These are phyloP conservation scores for Phoenicopterus ruber DNA, from an alignment of 2,113 vertebrate species.

Conservation along the genomic window DNA sequence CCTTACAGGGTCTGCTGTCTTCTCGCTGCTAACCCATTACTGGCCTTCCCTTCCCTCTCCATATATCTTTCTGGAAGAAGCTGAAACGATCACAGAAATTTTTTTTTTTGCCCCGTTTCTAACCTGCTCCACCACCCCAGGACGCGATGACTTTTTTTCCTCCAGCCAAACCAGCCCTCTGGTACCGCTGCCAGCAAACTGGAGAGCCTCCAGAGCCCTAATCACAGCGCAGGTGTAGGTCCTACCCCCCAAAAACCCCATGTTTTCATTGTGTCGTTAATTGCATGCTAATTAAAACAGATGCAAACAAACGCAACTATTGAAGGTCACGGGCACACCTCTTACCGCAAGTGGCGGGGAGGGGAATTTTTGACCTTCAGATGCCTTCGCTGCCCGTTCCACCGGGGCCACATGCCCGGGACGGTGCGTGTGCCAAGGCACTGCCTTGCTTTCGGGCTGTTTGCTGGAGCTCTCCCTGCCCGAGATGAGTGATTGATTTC, in stretches of 20 bases:
- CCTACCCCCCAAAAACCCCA: not conserved
- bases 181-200: not conserved
- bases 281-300: not conserved
- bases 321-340: not conserved
- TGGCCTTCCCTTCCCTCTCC: not conserved
- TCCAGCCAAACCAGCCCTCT: not conserved
- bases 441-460: not conserved
- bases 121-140: not conserved
- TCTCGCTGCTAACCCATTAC: not conserved
- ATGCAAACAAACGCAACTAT: not conserved
- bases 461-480: not conserved
- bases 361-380: constrained; percentile 6
- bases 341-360: not conserved
- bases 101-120: not conserved
- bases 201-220: not conserved
- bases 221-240: not conserved
- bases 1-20: not conserved
- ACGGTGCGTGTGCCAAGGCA: not conserved
- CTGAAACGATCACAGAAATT: not conserved
- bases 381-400: not conserved
- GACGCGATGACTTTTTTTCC: fast-evolving
- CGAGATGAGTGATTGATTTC: not conserved
- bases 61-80: not conserved
- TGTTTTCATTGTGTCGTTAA: not conserved
- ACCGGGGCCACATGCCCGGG: not conserved